Percentiles rank a stretch among this genome's conserved stretches.
Evolutionary conservation across 1,140 invertebrate genomes (phyloP).

Genomic region (Helicorthomorpha holstii): DNA sequence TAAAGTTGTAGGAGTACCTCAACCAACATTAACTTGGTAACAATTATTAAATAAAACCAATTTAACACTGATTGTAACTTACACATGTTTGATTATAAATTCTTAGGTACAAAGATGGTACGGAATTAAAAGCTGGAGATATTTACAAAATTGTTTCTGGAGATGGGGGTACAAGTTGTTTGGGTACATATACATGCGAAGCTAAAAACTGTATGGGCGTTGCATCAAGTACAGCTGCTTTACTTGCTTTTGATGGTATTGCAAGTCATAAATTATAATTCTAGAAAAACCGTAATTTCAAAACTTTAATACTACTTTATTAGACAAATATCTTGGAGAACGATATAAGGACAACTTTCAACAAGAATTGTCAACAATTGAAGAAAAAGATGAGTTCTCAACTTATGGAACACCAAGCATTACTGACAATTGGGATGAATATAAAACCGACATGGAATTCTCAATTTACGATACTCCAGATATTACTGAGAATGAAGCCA

Average conservation of each 20-base stretch:
- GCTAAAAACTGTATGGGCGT: slow-evolving; percentile 82
- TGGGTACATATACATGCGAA: slow-evolving; percentile 86
- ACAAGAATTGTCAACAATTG: slow-evolving; percentile 8
- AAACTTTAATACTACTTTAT: too few relatives aligned
- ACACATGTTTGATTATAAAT: background rate
- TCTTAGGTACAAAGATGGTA: slow-evolving; percentile 57
- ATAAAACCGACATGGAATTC: slow-evolving; percentile 25
- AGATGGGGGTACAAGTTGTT: slow-evolving; percentile 68
- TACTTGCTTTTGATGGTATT: slow-evolving; percentile 68
- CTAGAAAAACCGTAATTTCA: background rate
- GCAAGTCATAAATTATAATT: background rate
- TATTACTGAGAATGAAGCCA: slow-evolving; percentile 72
- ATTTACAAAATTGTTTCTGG: slow-evolving; percentile 78
- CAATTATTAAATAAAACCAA: background rate
- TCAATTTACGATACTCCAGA: slow-evolving; percentile 81
- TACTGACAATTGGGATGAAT: slow-evolving; percentile 5
- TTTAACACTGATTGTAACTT: background rate
- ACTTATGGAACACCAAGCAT: slow-evolving; percentile 4
- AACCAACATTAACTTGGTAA: slow-evolving; percentile 62
- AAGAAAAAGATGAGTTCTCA: slow-evolving; percentile 6
- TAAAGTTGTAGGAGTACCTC: slow-evolving; percentile 79
- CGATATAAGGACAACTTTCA: slow-evolving; percentile 2
- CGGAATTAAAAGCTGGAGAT: slow-evolving; percentile 71
- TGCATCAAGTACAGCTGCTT: slow-evolving; percentile 66
- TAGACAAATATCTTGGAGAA: too few relatives aligned